Evolutionary conservation across 2,888 invertebrate species (phyloP).

Genomic region (Sisyra terminalis): DNA sequence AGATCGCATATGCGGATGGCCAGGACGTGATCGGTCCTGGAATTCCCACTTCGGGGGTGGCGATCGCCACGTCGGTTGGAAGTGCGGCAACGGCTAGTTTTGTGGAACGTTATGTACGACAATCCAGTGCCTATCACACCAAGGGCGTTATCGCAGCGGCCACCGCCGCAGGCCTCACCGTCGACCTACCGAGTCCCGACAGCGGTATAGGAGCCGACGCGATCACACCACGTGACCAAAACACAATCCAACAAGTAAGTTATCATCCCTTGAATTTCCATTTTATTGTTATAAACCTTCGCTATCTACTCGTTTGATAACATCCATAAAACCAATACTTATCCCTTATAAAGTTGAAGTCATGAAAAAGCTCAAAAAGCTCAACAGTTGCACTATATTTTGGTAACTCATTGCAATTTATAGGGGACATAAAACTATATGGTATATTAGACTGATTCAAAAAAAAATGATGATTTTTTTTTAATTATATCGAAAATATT

Average conservation of each 20-base stretch:
- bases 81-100: constrained; percentile 44
- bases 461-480: no score
- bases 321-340: no score
- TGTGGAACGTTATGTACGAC: constrained; percentile 50
- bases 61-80: constrained; percentile 17
- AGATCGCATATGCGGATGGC: constrained; percentile 30
- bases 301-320: no score
- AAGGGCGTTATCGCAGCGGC: constrained; percentile 57
- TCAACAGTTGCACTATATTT: no score
- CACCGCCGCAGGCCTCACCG: constrained; percentile 67
- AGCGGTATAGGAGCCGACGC: constrained; percentile 91
- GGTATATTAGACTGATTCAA: no score
- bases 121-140: constrained; percentile 47
- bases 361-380: no score
- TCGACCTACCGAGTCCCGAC: constrained; percentile 90
- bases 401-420: no score
- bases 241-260: constrained; percentile 77
- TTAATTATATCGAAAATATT: no score
- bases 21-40: constrained; percentile 15
- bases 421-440: no score
- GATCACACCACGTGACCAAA: constrained; percentile 80
- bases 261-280: no score
- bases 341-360: no score
- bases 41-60: constrained; percentile 16
- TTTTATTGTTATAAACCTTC: no score